Base-by-base conservation (phyloP, 2,888 invertebrate species). In the Tuta absoluta region DNA sequence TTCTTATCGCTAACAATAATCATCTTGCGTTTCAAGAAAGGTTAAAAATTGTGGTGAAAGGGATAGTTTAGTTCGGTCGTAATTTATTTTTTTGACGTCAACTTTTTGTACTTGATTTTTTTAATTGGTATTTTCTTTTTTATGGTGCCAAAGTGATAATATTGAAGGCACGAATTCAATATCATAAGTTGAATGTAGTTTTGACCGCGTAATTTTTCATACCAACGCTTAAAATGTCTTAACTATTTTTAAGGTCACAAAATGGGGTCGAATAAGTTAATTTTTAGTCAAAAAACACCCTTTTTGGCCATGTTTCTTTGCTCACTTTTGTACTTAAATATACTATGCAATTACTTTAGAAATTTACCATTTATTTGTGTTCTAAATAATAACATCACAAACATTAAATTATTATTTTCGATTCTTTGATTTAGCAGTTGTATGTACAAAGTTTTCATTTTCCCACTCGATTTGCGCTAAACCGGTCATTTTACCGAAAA, bases 1-100 rank as follows among this genome's bases (percentile, higher is more conserved):
- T 97, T 97, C 87, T 92, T 97, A 78, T 93, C 95, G 70, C 94
- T 97, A 76, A 96, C 96, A 75, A 86, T 97, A 81, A 87, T 96
- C 66, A 96, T 96, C 72, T 92, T 97, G 72, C 96, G 94, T 89
- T 93, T 96, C 80, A 97, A 97, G 85, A 93, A 95, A 78, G 96
- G 96, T 80, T 96, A 94, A 92, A 71, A 49, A 41, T 38, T 17
- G 37, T 49, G 57, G 19, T 21, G 33, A 3, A 51, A 51, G 21
- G 56, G 60, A 37, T 58, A 58, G 37, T 19, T 2, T 51, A 51
- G 56, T 24, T 21, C 23, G n/a, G 56, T 58, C 33, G 58, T 58
- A 58, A 58, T n/a, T 58, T 58, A 58, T 58, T 56, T 33, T 56
- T 56, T 56, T 58, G 33, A 12, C 17, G 37, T 37, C 33, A 58